phyloP scores from a whole-genome alignment of 1,140 invertebrate species.

The Heliothis virescens region DNA sequence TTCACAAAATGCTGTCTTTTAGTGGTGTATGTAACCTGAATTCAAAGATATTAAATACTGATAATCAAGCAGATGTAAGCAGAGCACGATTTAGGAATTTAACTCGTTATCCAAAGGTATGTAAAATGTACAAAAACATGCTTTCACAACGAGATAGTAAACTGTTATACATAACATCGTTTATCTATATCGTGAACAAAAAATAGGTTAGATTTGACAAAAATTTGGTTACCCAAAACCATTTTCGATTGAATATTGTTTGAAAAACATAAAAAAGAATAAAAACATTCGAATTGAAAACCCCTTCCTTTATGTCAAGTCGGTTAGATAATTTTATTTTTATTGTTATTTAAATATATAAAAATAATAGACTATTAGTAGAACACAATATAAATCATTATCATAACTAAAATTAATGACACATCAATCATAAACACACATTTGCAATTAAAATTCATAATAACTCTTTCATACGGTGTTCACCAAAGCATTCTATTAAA shows the following conservation, averaged over 20 bases:
- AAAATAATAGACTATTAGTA: too few species aligned
- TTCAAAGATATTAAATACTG: neutral
- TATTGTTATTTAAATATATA: too few species aligned
- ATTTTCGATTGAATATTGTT: neutral
- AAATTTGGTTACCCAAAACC: neutral
- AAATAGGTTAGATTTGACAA: conserved; percentile 1
- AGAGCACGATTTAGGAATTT: conserved; percentile 5
- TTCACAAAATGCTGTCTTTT: conserved; percentile 29
- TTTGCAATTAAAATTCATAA: too few species aligned
- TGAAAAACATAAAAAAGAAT: neutral
- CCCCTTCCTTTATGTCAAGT: too few species aligned
- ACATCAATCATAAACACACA: too few species aligned
- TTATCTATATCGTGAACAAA: neutral
- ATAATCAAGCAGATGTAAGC: neutral
- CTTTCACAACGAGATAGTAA: neutral
- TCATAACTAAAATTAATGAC: too few species aligned
- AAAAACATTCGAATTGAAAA: too few species aligned
- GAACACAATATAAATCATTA: too few species aligned
- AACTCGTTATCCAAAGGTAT: neutral
- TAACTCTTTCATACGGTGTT: too few species aligned
- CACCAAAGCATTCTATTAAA: too few species aligned
- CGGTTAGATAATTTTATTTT: too few species aligned
- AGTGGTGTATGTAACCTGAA: neutral
- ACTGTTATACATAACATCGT: neutral
- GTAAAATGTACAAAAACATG: neutral